Conservation (phyloP, 1,140 invertebrate genomes). For the Sinonovacula constricta region DNA sequence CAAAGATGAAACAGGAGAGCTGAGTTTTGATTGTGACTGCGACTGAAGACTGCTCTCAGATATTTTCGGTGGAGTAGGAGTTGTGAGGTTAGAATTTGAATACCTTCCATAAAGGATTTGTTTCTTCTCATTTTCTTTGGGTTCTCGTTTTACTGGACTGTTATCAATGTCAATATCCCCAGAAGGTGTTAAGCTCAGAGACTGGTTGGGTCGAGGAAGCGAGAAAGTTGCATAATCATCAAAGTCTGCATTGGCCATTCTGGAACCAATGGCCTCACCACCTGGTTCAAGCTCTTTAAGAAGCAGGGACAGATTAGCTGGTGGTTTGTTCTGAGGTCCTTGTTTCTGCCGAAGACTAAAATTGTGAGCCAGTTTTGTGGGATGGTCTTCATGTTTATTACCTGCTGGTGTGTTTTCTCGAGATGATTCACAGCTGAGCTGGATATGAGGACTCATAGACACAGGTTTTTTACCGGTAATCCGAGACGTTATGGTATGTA, state of each 20-base stretch:
- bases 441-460: no score
- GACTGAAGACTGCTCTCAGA: neutral
- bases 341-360: slow-evolving; percentile 25
- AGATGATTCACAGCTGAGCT: neutral
- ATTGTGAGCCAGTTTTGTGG: slow-evolving; percentile 23
- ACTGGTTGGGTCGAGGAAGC: slow-evolving; percentile 1
- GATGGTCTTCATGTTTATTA: slow-evolving; percentile 24
- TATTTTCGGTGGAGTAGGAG: slow-evolving; percentile 7
- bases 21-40: slow-evolving; percentile 29
- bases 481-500: slow-evolving; percentile 27
- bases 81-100: slow-evolving; percentile 18
- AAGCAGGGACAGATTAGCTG: slow-evolving; percentile 22
- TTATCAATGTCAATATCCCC: neutral
- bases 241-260: slow-evolving; percentile 45
- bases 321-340: neutral
- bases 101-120: slow-evolving; percentile 43
- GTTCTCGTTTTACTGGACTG: neutral
- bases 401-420: neutral
- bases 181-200: neutral
- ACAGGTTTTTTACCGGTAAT: slow-evolving; percentile 21
- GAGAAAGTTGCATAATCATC: slow-evolving; percentile 51
- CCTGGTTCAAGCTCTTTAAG: slow-evolving; percentile 42
- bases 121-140: neutral
- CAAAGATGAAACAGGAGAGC: neutral
- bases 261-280: slow-evolving; percentile 42